A percentile compares a stretch with the other conserved stretches of the same genome.
Conservation (phyloP, 2,888 invertebrate genomes). For the Thereva unica region DNA sequence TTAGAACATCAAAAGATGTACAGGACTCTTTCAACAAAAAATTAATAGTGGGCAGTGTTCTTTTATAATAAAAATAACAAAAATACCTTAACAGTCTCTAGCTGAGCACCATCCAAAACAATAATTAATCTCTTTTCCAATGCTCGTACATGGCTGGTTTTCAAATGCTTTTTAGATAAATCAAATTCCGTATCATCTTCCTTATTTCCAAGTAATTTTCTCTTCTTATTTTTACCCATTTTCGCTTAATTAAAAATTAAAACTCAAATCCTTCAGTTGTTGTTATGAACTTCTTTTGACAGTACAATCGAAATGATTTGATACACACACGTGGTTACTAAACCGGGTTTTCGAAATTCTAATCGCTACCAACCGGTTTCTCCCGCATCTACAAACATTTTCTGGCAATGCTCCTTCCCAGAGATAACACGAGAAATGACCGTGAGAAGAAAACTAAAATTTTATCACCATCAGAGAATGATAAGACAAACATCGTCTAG, state of each 20-base stretch:
- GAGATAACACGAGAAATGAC: too few relatives aligned
- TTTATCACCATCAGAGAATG: background rate
- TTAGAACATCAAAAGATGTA: too few relatives aligned
- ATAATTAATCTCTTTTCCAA: slow-evolving; percentile 91
- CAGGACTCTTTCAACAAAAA: too few relatives aligned
- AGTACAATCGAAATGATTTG: slow-evolving; percentile 6
- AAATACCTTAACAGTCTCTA: slow-evolving; percentile 92
- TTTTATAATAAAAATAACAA: background rate
- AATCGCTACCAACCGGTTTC: slow-evolving; percentile 29
- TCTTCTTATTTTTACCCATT: slow-evolving; percentile 48
- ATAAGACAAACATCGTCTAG: too few relatives aligned
- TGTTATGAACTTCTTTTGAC: slow-evolving; percentile 2
- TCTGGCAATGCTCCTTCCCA: background rate
- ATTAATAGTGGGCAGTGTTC: too few relatives aligned
- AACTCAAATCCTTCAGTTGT: background rate
- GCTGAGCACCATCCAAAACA: slow-evolving; percentile 89
- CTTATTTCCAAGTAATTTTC: slow-evolving; percentile 51
- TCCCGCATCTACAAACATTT: background rate
- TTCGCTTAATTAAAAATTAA: slow-evolving; percentile 5
- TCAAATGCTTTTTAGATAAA: slow-evolving; percentile 76
- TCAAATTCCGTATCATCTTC: slow-evolving; percentile 78
- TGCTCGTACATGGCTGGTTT: slow-evolving; percentile 76
- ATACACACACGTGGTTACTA: background rate
- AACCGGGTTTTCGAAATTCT: slow-evolving; percentile 15
- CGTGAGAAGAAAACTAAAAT: background rate